Evolutionary conservation across 2,888 invertebrate genomes (phyloP), one percentile per base, ranked within the genome.

Genomic region (Malachius bipustulatus): DNA sequence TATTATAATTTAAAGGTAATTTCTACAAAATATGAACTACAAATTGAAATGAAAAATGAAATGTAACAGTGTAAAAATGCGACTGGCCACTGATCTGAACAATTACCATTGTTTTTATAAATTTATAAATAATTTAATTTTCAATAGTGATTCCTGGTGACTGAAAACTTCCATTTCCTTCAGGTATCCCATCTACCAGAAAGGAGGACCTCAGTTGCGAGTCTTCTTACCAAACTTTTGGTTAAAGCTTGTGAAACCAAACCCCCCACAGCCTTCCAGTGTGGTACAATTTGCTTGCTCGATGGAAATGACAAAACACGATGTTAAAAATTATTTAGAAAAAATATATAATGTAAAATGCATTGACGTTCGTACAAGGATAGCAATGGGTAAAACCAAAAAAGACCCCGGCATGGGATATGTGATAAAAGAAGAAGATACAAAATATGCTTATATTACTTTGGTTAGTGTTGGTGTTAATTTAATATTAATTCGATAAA

Each of bases 181-280:
- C 35, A 84, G 87, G 77, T 94, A 94, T 66, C 94, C 93, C 2
- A 54, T 91, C 19, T 94, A 87, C 62, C 82, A 83, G 62, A 76
- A 73, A 58, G 96, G 96, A 9, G 87, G 88, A 60, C 96, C 97
- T n/a, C 96, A 96, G 56, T 64, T 89, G 16, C 68, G 96, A 38
- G 72, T 96, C 6, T 93, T 90, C 61, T 65, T 98, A 16, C 96
- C 97, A 1, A 90, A 96, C 60, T 97, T 97, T 64, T 97, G 91
- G 90, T 77, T 98, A 79, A 96, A 94, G 65, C 54, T 96, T 11
- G 73, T 96, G 1, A 71, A 76, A 35, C 78, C 88, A 1, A 52
- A 58, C 3, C 62, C 67, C 12, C 69, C 69, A 16, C 74, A 79
- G 46, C 85, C 87, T 2, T 69, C 75, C 30, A 89, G 96, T 66